Conservation (phyloP, 2,113 vertebrate genomes). For the Megaleporinus macrocephalus region DNA sequence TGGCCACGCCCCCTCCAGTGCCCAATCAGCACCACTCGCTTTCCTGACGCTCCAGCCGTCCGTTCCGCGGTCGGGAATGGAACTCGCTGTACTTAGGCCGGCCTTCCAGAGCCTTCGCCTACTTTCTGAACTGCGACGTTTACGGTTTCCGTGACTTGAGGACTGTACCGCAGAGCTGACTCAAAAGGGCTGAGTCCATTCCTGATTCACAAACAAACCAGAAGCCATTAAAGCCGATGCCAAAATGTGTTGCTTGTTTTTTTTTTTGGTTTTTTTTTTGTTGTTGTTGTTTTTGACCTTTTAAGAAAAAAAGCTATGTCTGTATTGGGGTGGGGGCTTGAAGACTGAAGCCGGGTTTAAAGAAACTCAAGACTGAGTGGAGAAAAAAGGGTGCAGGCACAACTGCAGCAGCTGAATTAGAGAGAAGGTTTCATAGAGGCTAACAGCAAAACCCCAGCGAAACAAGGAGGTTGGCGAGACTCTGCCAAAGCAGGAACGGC, state of each 20-base stretch:
- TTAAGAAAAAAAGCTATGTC: constrained; percentile 43
- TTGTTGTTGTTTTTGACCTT: constrained; percentile 23
- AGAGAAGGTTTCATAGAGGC: constrained; percentile 41
- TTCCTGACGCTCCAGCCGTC: constrained; percentile 38
- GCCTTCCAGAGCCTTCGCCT: constrained; percentile 5
- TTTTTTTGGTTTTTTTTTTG: constrained; percentile 16
- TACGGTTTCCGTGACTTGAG: constrained; percentile 51
- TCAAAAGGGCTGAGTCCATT: constrained; percentile 59
- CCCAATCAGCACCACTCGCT: constrained; percentile 52
- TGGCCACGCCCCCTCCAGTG: constrained; percentile 31
- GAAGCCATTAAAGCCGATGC: constrained; percentile 79
- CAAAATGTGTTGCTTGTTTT: constrained; percentile 67
- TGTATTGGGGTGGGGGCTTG: constrained; percentile 15
- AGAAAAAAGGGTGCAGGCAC: constrained; percentile 59
- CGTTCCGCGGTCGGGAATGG: constrained; percentile 29
- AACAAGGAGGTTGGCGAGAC: constrained; percentile 47
- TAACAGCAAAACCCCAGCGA: constrained; percentile 36
- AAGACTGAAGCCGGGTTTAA: constrained; percentile 66
- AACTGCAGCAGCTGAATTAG: constrained; percentile 67
- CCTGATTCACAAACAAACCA: constrained; percentile 64
- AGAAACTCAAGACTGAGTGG: constrained; percentile 67
- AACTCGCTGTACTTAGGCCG: constrained; percentile 19
- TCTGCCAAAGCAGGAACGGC: constrained; percentile 67
- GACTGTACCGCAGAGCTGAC: constrained; percentile 60
- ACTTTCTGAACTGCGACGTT: constrained; percentile 1